Evolutionary conservation across 2,113 vertebrate species (phyloP), one percentile per base, ranked within the genome.

Genomic region (Hypomesus transpacificus): DNA sequence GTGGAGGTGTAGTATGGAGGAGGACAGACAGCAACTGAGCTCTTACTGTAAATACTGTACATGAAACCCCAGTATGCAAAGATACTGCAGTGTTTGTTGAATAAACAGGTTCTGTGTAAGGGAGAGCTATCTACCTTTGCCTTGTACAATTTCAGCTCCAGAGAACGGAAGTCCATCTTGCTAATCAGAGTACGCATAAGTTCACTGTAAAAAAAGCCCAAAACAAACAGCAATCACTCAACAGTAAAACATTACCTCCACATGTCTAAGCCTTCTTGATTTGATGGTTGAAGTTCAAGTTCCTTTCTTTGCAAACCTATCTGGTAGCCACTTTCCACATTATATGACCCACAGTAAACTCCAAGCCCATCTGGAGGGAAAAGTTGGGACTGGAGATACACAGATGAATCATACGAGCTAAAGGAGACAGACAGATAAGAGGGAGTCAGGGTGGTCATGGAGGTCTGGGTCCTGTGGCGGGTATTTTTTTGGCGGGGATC

Each of bases 171-270:
- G 60, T 89, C 85, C 85, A 90, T 78, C 64, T 54, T 75, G 62
- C 76, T 86, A 81, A 92, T 88, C 1, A 92, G 76, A 0, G 89
- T 89, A 39, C 82, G 87, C 89, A 90, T 91, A 17, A 92, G 94
- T 59, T 86, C 86, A 51, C 84, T 91, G 74, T 2, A 71, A 70
- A 21, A 46, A 56, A 70, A 39, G 64, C 57, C 13, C 24, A 26
- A 21, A 68, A 26, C 18, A 60, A 13, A 20, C 28, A 50, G 16
- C 22, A 16, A 24, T 17, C 21, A 56, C 53, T 16, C 53, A 56
- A 56, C 16, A 56, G 53, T 56, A 16, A 56, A 18, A 16, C 53
- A 56, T 56, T 5, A 56, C 14, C 53, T 56, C 53, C 13, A 46
- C 39, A 9, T 46, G 39, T 13, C 9, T 46, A 46, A 46, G 39